Base-by-base conservation (phyloP, 2,888 invertebrate genomes). In the Scrobipalpa atriplicella region DNA sequence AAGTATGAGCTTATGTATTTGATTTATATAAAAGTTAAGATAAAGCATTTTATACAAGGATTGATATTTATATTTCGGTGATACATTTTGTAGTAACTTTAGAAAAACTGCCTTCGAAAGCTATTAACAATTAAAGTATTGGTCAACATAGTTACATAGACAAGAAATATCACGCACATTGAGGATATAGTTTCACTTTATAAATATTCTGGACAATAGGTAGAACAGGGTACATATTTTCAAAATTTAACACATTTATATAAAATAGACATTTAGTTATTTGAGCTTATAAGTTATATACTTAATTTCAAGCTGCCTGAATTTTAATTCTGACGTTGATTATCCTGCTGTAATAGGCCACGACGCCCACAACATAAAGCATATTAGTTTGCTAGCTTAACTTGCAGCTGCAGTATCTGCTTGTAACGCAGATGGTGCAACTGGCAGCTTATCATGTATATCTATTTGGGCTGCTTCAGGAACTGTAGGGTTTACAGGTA, bases 71-170 rank as follows among this genome's bases (percentile, higher is more conserved):
- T 43, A 43, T 47, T 47, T 47, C 16, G 47, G 1, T 47, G 47
- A 47, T 47, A 47, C 47, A 47, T 47, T 47, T 47, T n/a, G n/a
- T 16, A 47, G 16, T 47, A 47, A n/a, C 43, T 43, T 13, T 47
- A n/a, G 1, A 5, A 47, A n/a, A 16, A 47, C 8, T 10, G 11
- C 11, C 39, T 47, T 47, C n/a, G 47, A 16, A 47, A 5, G 47
- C 47, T 16, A 16, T 6, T 2, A n/a, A 16, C 47, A 43, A 43
- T 13, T 1, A 13, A 43, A 43, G 10, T 43, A 13, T 43, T 47
- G 47, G 47, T 47, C 47, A 43, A 43, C n/a, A 43, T 43, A 3
- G n/a, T 47, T n/a, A 47, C n/a, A 47, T n/a, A 47, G n/a, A 13
- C 13, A 16, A 47, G n/a, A n/a, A 29, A 29, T 5, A 29, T 29